phyloP scores from a whole-genome alignment of 2,113 vertebrate genomes.

The Callopanchax toddi region DNA sequence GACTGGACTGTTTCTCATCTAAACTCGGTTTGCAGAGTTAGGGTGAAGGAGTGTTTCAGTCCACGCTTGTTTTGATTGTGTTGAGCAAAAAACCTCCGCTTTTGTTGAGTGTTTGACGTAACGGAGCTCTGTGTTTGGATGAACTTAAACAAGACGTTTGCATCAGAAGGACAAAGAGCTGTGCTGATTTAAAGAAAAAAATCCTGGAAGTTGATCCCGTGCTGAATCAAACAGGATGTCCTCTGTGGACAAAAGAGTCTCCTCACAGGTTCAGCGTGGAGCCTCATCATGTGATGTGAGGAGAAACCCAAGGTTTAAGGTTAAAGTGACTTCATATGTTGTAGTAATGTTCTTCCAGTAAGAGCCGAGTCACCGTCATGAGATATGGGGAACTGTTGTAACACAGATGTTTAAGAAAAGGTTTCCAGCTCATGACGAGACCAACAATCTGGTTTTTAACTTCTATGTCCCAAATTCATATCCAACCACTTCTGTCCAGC shows the following conservation, averaged over 20 bases:
- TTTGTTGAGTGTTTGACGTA: not conserved
- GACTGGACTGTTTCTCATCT: not conserved
- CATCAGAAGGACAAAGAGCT: not conserved
- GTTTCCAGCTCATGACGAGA: not conserved
- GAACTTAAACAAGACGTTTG: not conserved
- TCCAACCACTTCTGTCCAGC: no score
- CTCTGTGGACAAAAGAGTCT: slow-evolving; percentile 29
- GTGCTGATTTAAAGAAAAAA: slow-evolving; percentile 8
- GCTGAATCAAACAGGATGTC: slow-evolving; percentile 44
- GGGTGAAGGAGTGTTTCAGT: not conserved
- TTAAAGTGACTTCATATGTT: not conserved
- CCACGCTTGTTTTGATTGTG: not conserved
- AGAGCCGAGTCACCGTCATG: not conserved
- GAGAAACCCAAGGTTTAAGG: not conserved
- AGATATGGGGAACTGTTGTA: not conserved
- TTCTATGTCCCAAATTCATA: no score
- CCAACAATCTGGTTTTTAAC: no score
- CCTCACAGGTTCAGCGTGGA: slow-evolving; percentile 5
- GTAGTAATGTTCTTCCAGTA: not conserved
- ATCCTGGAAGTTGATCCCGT: slow-evolving; percentile 19
- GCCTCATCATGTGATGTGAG: not conserved
- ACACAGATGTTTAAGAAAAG: not conserved
- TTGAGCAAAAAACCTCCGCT: not conserved
- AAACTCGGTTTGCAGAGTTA: not conserved
- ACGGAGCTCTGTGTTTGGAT: not conserved